Conservation (phyloP, 2,797 vertebrate species). For the Labroides dimidiatus region DNA sequence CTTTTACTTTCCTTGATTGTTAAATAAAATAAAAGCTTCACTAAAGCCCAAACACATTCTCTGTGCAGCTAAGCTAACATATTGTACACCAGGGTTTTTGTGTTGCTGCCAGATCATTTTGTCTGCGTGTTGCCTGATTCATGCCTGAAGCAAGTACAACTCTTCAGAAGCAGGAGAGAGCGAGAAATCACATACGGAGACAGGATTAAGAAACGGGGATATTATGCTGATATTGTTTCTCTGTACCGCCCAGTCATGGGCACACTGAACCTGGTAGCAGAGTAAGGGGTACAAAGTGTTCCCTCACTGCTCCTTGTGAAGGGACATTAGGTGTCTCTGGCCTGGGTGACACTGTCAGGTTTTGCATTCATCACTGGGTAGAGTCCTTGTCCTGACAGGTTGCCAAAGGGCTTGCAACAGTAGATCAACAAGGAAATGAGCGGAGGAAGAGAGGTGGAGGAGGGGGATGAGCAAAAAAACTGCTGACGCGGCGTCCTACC, state of each 20-base stretch:
- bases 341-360: slow-evolving; percentile 58
- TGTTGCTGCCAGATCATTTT: neutral
- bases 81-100: slow-evolving; percentile 11
- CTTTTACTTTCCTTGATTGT: no score
- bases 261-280: slow-evolving; percentile 16
- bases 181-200: slow-evolving; percentile 6
- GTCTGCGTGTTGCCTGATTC: slow-evolving; percentile 2
- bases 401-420: slow-evolving; percentile 48
- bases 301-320: slow-evolving; percentile 45
- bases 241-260: neutral
- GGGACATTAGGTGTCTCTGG: slow-evolving; percentile 56
- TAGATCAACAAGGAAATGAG: slow-evolving; percentile 65
- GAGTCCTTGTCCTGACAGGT: slow-evolving; percentile 72
- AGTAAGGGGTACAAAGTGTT: slow-evolving; percentile 58
- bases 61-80: neutral
- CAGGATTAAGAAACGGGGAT: slow-evolving; percentile 1
- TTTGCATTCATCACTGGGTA: slow-evolving; percentile 48
- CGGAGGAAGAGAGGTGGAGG: slow-evolving; percentile 25
- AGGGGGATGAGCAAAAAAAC: slow-evolving; percentile 42
- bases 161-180: slow-evolving; percentile 6
- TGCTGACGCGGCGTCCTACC: slow-evolving; percentile 63
- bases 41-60: neutral
- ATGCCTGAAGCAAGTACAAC: neutral
- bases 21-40: neutral
- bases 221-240: slow-evolving; percentile 13